Percentiles rank a stretch among this genome's conserved stretches.
Conservation (phyloP, 2,797 vertebrate genomes). For the Sebastes diploproa region DNA sequence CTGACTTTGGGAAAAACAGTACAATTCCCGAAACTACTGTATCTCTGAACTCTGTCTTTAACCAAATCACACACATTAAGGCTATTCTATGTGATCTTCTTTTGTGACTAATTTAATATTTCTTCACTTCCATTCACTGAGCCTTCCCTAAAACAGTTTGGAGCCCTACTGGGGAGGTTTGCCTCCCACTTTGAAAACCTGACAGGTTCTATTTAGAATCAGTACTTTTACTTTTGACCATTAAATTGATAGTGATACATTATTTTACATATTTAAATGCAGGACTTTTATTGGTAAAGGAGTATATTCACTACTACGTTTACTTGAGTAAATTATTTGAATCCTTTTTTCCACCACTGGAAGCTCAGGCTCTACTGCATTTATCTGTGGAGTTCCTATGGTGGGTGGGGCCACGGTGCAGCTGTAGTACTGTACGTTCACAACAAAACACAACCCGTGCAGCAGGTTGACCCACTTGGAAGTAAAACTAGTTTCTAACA, state of each 20-base stretch:
- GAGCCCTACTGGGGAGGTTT: neutral
- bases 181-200: neutral
- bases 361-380: neutral
- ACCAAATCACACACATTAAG: neutral
- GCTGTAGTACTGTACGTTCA: neutral
- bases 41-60: neutral
- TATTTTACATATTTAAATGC: neutral
- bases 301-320: neutral
- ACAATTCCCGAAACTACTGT: neutral
- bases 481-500: neutral
- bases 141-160: neutral
- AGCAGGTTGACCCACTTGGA: constrained; percentile 32
- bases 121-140: neutral
- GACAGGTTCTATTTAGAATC: neutral
- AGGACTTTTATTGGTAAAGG: neutral
- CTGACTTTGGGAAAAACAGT: no score
- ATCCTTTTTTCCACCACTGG: neutral
- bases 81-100: neutral
- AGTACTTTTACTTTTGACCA: neutral
- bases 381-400: neutral
- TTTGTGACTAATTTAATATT: neutral
- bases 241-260: neutral
- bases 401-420: constrained; percentile 1
- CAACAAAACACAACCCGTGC: neutral
- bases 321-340: neutral